Percentiles rank a stretch among this genome's conserved stretches.
These are phyloP conservation scores for Athene noctua DNA, from an alignment of 2,113 vertebrate species.

Conservation along the genomic window DNA sequence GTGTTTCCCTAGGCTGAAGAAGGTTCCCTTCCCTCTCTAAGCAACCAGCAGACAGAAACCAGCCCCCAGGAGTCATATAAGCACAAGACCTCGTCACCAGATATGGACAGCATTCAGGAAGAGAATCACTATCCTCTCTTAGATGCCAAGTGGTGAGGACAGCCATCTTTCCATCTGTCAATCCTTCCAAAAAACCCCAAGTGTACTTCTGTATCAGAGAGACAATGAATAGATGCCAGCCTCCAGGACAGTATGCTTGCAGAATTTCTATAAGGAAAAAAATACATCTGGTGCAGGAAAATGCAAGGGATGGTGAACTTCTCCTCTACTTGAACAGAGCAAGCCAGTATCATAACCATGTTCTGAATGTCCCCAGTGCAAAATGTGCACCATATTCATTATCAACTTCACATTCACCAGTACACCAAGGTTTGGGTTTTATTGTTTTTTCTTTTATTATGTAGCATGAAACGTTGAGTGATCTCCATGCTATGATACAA, in stretches of 20 bases:
- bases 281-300: not conserved
- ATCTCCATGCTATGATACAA: not conserved
- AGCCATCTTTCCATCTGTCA: not conserved
- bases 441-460: not conserved
- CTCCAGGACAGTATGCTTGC: not conserved
- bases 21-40: not conserved
- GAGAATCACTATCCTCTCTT: not conserved
- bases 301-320: not conserved
- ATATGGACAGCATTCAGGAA: not conserved
- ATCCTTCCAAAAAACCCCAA: not conserved
- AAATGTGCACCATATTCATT: not conserved
- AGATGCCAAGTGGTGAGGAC: not conserved
- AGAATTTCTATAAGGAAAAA: not conserved
- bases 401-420: not conserved
- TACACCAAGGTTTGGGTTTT: not conserved
- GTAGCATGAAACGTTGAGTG: not conserved
- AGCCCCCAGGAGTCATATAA: not conserved
- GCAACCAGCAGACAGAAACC: not conserved
- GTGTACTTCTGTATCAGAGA: not conserved
- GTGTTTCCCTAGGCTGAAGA: not conserved
- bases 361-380: not conserved
- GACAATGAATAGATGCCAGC: not conserved
- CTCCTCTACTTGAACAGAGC: not conserved
- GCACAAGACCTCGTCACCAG: not conserved
- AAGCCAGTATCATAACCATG: not conserved